Base-by-base conservation (phyloP, 2,888 invertebrate species). In the Heliothis peltigera region DNA sequence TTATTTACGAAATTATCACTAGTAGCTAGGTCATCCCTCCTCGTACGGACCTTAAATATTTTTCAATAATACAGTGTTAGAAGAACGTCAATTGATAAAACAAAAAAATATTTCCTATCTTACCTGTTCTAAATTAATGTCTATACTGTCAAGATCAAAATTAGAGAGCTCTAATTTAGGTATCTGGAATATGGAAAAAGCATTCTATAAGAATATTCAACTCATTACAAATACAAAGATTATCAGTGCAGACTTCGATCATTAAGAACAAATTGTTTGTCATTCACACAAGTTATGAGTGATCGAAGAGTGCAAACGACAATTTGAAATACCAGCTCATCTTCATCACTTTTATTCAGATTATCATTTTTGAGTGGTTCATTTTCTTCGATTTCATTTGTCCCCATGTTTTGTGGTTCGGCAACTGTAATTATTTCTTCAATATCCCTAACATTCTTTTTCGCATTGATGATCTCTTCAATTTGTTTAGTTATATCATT, bases 61-160 rank as follows among this genome's bases (percentile, higher is more conserved):
- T 28, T 28, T n/a, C n/a, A 51, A 73, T 28, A 28, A 43, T 32
- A 4, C 19, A 19, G 0, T 19, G 18, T 49, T 58, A 58, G 4
- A 51, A 10, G 1, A 32, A 19, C 8, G 28, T 48, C 2, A 53
- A 28, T 48, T 54, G 0, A 42, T 49, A 51, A 21, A n/a, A 52
- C 1, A 21, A 28, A 43, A 17, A 8, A 15, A 4, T 2, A 3
- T 22, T 15, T 52, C 10, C 12, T 58, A 19, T 8, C 42, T 66
- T 88, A 94, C 94, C 90, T 89, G 81, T 70, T 90, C 85, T 64
- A 92, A 84, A 79, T 88, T 89, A 10, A 81, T 80, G 65, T 84
- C 87, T 43, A 89, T 77, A 35, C 80, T 78, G 73, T 92, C 90
- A 25, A 92, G 80, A 74, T 92, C 89, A 49, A 83, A 79, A 60